phyloP scores from a whole-genome alignment of 2,113 vertebrate species.

The Xyliphius kryptos region DNA sequence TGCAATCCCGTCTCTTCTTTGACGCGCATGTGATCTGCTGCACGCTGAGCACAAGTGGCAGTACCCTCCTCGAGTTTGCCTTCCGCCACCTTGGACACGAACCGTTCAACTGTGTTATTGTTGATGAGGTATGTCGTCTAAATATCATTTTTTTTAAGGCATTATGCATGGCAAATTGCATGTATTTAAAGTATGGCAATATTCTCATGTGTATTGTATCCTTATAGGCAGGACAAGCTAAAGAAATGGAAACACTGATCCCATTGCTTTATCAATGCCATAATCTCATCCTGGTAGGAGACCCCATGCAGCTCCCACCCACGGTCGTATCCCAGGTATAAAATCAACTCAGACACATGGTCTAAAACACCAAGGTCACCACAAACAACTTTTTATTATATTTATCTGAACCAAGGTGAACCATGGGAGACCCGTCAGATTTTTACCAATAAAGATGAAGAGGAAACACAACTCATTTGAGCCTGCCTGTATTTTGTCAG shows the following conservation, averaged over 20 bases:
- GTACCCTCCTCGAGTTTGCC: constrained; percentile 61
- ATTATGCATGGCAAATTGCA: too few relatives aligned
- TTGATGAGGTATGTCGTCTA: constrained; percentile 79
- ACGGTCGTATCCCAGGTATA: constrained; percentile 78
- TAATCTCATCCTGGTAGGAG: constrained; percentile 75
- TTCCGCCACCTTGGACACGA: constrained; percentile 64
- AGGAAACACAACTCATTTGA: too few relatives aligned
- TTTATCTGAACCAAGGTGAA: too few relatives aligned
- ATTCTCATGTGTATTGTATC: too few relatives aligned
- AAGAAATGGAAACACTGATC: constrained; percentile 76
- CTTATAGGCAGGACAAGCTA: constrained; percentile 75
- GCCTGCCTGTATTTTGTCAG: too few relatives aligned
- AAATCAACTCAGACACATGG: too few relatives aligned
- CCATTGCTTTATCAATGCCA: constrained; percentile 73
- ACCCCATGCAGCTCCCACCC: constrained; percentile 78
- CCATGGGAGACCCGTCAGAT: too few relatives aligned
- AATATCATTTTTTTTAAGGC: too few relatives aligned
- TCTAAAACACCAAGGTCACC: constrained; percentile 1
- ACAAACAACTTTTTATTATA: not conserved
- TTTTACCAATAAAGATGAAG: too few relatives aligned
- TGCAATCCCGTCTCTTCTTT: constrained; percentile 66
- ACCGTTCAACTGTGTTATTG: constrained; percentile 77
- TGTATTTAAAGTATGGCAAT: too few relatives aligned
- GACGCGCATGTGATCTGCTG: constrained; percentile 79
- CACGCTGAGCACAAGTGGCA: constrained; percentile 76